A percentile compares a stretch with the other conserved stretches of the same genome.
These are phyloP conservation scores for Dascyllus trimaculatus DNA, from an alignment of 2,113 vertebrate species.

Conservation along the genomic window DNA sequence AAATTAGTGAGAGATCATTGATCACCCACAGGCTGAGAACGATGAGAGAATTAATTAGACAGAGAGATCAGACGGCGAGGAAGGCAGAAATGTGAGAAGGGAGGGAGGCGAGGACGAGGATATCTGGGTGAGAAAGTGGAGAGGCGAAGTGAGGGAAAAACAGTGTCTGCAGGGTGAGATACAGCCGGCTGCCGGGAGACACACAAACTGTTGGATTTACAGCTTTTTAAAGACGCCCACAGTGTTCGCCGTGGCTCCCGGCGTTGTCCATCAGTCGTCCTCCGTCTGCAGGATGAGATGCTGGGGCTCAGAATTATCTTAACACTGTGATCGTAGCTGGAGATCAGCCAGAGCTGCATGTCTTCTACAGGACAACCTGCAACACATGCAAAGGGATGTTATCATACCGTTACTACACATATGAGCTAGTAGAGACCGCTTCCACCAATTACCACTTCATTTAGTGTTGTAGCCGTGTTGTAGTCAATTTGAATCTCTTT, in stretches of 20 bases:
- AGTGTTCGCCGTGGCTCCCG: slow-evolving; percentile 4
- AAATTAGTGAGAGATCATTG: slow-evolving; percentile 65
- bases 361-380: neutral
- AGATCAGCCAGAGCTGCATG: too few relatives aligned
- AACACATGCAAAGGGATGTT: too few relatives aligned
- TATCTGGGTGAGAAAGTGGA: slow-evolving; percentile 14
- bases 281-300: neutral
- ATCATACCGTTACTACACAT: neutral
- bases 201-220: slow-evolving; percentile 33
- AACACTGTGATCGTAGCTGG: neutral
- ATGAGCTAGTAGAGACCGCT: too few relatives aligned
- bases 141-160: slow-evolving; percentile 26
- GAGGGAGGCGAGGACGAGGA: neutral
- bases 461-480: too few relatives aligned
- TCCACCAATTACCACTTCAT: too few relatives aligned
- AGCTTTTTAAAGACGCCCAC: slow-evolving; percentile 36
- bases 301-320: neutral
- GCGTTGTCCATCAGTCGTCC: slow-evolving; percentile 22
- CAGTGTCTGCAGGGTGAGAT: slow-evolving; percentile 46
- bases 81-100: slow-evolving; percentile 10
- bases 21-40: slow-evolving; percentile 50
- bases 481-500: too few relatives aligned
- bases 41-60: slow-evolving; percentile 61
- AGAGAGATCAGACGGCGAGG: slow-evolving; percentile 31
- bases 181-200: slow-evolving; percentile 30